Evolutionary conservation across 2,888 invertebrate species (phyloP).

Genomic region (Lasioglossum leucozonium): DNA sequence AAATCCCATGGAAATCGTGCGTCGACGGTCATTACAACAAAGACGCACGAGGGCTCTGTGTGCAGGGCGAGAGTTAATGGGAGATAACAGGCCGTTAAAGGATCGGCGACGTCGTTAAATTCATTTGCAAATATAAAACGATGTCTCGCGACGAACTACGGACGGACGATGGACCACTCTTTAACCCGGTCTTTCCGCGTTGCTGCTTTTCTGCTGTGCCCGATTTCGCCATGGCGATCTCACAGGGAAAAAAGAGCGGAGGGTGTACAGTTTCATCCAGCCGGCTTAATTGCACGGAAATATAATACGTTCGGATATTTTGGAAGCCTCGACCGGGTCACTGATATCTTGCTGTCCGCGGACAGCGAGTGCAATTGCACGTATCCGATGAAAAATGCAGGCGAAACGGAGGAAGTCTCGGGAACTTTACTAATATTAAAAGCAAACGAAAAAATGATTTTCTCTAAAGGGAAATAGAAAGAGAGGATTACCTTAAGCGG

Average conservation of each 20-base stretch:
- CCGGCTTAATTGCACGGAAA: not conserved
- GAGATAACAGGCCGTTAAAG: slow-evolving; percentile 52
- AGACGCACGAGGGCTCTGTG: slow-evolving; percentile 11
- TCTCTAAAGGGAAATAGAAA: no score
- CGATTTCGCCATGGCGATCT: not conserved
- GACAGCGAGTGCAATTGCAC: not conserved
- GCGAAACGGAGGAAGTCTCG: no score
- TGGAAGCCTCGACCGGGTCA: no score
- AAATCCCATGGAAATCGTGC: slow-evolving; percentile 32
- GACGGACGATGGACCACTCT: slow-evolving; percentile 26
- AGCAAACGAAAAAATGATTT: no score
- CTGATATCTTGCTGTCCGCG: not conserved
- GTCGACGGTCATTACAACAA: slow-evolving; percentile 41
- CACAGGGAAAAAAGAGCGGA: not conserved
- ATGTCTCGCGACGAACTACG: slow-evolving; percentile 13
- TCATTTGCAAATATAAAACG: slow-evolving; percentile 54
- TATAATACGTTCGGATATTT: not conserved
- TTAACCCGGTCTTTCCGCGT: slow-evolving; percentile 18
- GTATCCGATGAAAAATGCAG: not conserved
- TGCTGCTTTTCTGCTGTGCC: slow-evolving; percentile 5
- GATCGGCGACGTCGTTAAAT: slow-evolving; percentile 42
- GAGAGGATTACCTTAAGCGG: no score
- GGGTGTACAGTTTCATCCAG: not conserved
- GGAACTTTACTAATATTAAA: no score
- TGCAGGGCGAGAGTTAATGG: slow-evolving; percentile 27